Evolutionary conservation across 2,113 vertebrate genomes (phyloP), one percentile per base, ranked within the genome.

Genomic region (Sturnira hondurensis): DNA sequence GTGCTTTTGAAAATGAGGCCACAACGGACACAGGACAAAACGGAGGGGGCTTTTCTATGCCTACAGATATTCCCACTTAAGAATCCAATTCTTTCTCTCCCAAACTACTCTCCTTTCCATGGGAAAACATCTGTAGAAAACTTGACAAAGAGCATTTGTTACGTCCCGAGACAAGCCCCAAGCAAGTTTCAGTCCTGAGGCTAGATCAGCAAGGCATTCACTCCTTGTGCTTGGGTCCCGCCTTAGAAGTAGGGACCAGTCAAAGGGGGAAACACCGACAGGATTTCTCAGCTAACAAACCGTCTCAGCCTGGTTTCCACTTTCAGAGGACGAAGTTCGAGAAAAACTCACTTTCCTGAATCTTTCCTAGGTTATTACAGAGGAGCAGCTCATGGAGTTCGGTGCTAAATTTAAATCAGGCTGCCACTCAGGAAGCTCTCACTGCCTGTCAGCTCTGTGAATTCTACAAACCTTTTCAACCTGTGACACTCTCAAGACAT

Each of bases 351-450:
- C 50, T 83, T 96, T 67, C 83, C 67, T 45, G 45, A 47, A 63
- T 90, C 86, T 91, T 97, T 71, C 86, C 52, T 86, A 33, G 41
- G 54, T 86, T 41, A 16, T 85, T 63, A 90, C 41, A 83, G 33
- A 83, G 71, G 31, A 83, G 54, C 36, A 58, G 67, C 73, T 93
- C 89, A 24, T 65, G 87, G 73, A 70, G 11, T 73, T 86, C 65
- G 94, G 86, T 91, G 94, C 94, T 96, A 96, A 93, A 93, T 96
- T 94, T 93, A 91, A 98, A 93, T 80, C 56, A 71, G 81, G 93
- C 93, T 93, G 78, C 93, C 94, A 89, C 38, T 95, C 90, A 96
- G 87, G 95, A 91, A 78, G 88, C 85, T 94, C 95, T 80, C 56
- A 91, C 78, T 41, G 74, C 65, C 90, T 97, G 94, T 93, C 95